A percentile compares a stretch with the other conserved stretches of the same genome.
phyloP scores from a whole-genome alignment of 2,797 vertebrate genomes.

The Tachyglossus aculeatus region DNA sequence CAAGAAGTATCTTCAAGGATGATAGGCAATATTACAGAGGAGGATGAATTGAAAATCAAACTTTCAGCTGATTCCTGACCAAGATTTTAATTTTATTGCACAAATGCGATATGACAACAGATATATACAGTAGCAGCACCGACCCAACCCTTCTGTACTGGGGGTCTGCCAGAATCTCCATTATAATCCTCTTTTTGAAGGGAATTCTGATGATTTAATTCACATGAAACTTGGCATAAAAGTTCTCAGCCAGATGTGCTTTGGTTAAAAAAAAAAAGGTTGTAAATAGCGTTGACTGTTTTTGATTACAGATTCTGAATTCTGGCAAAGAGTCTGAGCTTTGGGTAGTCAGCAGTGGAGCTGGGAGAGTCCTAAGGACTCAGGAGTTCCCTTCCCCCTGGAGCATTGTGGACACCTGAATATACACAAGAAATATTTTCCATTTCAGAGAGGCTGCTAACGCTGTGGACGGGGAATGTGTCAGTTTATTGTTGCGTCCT shows the following conservation, averaged over 20 bases:
- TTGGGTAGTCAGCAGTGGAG: neutral
- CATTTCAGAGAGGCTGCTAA: constrained; percentile 1
- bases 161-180: constrained; percentile 66
- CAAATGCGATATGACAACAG: constrained; percentile 67
- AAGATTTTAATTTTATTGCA: constrained; percentile 77
- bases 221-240: constrained; percentile 56
- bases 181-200: constrained; percentile 61
- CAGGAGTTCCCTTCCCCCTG: neutral
- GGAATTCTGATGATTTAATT: constrained; percentile 59
- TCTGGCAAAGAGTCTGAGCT: neutral
- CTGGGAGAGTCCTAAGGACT: neutral
- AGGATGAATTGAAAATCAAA: constrained; percentile 74
- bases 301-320: constrained; percentile 16
- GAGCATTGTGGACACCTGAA: neutral
- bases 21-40: constrained; percentile 76
- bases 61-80: constrained; percentile 75
- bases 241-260: constrained; percentile 20
- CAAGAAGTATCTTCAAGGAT: constrained; percentile 73
- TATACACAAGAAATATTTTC: neutral
- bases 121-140: constrained; percentile 66
- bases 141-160: constrained; percentile 63
- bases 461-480: too few species aligned
- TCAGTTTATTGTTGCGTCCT: too few species aligned
- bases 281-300: constrained; percentile 6
- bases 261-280: constrained; percentile 34